Evolutionary conservation across 2,113 vertebrate genomes (phyloP).

Genomic region (Paracanthobrama guichenoti): DNA sequence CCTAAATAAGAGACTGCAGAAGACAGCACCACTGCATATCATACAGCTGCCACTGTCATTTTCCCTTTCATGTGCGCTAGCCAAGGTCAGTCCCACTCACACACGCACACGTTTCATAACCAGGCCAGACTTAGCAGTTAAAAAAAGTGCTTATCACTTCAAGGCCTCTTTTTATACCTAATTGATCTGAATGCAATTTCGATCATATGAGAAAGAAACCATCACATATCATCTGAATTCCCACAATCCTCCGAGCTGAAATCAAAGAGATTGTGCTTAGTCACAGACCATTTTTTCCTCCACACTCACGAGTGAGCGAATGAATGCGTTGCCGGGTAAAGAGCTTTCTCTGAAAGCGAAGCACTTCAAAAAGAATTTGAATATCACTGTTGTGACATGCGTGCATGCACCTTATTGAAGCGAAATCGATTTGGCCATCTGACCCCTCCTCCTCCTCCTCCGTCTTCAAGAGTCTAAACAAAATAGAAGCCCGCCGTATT

Average conservation of each 20-base stretch:
- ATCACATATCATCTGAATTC: background rate
- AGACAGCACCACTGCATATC: constrained; percentile 40
- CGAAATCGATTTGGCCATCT: constrained; percentile 11
- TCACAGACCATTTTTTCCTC: background rate
- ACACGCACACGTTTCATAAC: constrained; percentile 7
- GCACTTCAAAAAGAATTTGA: constrained; percentile 24
- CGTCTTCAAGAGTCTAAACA: constrained; percentile 17
- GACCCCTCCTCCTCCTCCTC: background rate
- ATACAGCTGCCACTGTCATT: constrained; percentile 38
- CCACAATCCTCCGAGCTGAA: background rate
- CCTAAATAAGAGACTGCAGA: constrained; percentile 48
- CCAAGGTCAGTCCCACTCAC: constrained; percentile 43
- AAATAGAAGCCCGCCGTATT: background rate
- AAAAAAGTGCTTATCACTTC: background rate
- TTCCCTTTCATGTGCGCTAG: constrained; percentile 24
- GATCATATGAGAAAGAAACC: background rate
- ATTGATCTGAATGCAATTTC: constrained; percentile 18
- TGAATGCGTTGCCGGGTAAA: background rate
- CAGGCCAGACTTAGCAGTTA: background rate
- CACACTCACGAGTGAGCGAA: background rate
- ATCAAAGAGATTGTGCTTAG: constrained; percentile 5
- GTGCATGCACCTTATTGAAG: background rate
- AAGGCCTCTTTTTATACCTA: background rate
- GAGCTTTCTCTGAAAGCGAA: background rate
- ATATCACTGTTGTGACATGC: constrained; percentile 1